Evolutionary conservation across 2,888 invertebrate genomes (phyloP), one percentile per base, ranked within the genome.

Genomic region (Drosophila quasianomalipes): DNA sequence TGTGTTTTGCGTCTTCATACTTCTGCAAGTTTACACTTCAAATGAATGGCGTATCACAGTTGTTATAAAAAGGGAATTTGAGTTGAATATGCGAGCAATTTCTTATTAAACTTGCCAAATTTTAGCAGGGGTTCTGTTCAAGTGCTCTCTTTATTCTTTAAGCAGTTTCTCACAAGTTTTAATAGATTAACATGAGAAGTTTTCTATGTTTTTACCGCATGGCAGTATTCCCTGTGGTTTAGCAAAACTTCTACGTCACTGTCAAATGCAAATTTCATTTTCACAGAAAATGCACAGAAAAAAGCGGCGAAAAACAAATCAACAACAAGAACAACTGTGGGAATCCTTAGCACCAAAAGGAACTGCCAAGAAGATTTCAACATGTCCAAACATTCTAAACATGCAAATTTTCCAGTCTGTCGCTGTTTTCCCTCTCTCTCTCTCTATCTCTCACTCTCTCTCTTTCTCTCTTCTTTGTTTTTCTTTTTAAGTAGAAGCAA

Each of bases 361-460:
- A 89, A 87, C 80, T 91, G 80, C 85, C 83, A 87, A 89, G 85
- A 91, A 87, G 87, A 91, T 87, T 88, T 88, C 86, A 85, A 78
- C 91, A 89, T 89, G 88, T 91, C 90, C 88, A 89, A 87, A 82
- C 85, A 82, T 77, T 80, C 83, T 79, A 83, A 83, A 89, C 88
- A 89, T 89, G 91, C 90, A 89, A 91, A 89, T 89, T 91, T 91
- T 91, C 89, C 90, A 91, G 88, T 89, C 89, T 90, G 91, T 85
- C 91, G 91, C 86, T 88, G 89, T 53, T 76, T 79, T 63, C 35
- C 19, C 26, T 47, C 55, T 35, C 22, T 39, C n/a, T 61, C 26
- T 54, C 54, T 64, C 26, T n/a, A n/a, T 49, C 55, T 31, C 28
- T 39, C 19, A 59, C 26, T 54, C 58, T 66, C 26, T 22, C 16